Evolutionary conservation across 1,140 invertebrate species (phyloP), one percentile per base, ranked within the genome.

Genomic region (Phortica variegata): DNA sequence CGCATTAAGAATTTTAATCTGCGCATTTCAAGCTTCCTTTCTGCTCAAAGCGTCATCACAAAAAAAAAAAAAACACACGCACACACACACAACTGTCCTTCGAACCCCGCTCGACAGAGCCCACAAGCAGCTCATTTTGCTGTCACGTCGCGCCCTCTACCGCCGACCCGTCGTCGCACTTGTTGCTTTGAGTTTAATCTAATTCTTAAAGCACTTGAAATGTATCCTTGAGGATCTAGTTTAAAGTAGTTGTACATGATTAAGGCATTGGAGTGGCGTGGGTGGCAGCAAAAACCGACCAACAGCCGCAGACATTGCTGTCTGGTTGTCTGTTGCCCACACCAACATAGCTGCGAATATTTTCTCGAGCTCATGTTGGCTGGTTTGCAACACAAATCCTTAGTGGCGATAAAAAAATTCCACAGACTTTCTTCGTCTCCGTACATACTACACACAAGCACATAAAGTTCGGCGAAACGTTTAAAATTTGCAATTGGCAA

Each of bases 11-110:
- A 54, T 57, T 54, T 54, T 57, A 57, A 57, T 57, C 52, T 54
- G 26, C 57, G 57, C 61, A 65, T 65, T 63, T 60, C 54, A 56
- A 60, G 60, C 61, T 65, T 65, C 54, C 61, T 65, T 26, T 49
- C 56, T 46, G 57, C 47, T 36, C 46, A 26, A 26, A 51, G 56
- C 43, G n/a, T 54, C 47, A 37, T 39, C 58, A 45, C 37, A 21
- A 32, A 58, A 49, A 57, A 52, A 47, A 46, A 51, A 51, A 32
- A 46, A 37, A 21, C 29, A 31, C 7, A 31, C 7, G 7, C 7
- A 31, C 29, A n/a, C n/a, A n/a, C n/a, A n/a, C n/a, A n/a, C n/a
- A n/a, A n/a, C n/a, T n/a, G n/a, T n/a, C n/a, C n/a, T n/a, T n/a
- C n/a, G n/a, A n/a, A n/a, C n/a, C n/a, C n/a, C n/a, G n/a, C n/a